Evolutionary conservation across 2,113 vertebrate genomes (phyloP), one percentile per base, ranked within the genome.

Genomic region (Alexandromys fortis): DNA sequence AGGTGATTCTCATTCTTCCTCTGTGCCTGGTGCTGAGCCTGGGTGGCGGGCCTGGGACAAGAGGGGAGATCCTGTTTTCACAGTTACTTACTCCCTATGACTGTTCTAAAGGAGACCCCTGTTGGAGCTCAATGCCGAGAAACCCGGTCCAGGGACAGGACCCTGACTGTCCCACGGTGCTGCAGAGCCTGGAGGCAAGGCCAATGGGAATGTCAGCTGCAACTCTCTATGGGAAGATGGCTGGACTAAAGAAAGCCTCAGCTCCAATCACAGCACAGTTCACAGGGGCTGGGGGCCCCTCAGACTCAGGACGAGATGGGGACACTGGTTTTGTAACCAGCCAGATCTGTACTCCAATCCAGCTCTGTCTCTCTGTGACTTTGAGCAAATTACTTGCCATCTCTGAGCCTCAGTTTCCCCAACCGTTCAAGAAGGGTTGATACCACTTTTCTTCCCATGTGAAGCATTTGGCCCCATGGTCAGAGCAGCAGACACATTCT

Each of bases 381-480:
- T 24, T 58, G 65, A 79, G 49, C 33, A 87, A 85, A n/a, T 72
- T 13, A 38, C 35, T 47, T n/a, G 58, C 35, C 81, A 42, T 95
- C 85, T 94, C 90, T 58, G 86, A 81, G 83, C 19, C 70, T 26
- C 67, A 4, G 8, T 86, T 75, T 86, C 38, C 81, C 49, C 55
- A 38, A 2, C 77, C 17, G 24, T 55, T n/a, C 35, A 65, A 14
- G 30, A 68, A 67, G 30, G 52, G 58, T 5, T 5, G 9, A 16
- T 7, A 26, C 26, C 0, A 2, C 22, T 76, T 67, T 61, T 47
- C 61, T 67, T 52, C 45, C 8, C 0, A 7, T 0, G 3, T 24
- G 2, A 70, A 85, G 42, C 52, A n/a, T 33, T 9, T 24, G 19
- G 49, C 38, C 10, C 45, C 6, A 68, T 0, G 75, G 68, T 33